phyloP scores from a whole-genome alignment of 2,113 vertebrate species.

The Danionella cerebrum region DNA sequence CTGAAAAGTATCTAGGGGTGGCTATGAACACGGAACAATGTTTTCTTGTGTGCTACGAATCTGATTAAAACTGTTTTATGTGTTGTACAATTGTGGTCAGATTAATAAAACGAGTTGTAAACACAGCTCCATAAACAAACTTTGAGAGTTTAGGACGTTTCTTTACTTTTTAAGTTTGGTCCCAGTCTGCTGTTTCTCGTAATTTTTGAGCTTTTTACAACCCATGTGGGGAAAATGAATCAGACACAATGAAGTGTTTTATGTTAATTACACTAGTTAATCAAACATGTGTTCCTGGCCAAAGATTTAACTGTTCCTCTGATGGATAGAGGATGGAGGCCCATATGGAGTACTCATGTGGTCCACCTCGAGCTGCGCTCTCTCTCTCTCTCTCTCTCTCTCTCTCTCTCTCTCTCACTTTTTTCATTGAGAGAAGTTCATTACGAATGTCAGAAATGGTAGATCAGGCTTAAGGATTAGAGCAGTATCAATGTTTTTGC shows the following conservation, averaged over 20 bases:
- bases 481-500: slow-evolving; percentile 42
- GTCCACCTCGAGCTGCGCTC: background rate
- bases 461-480: slow-evolving; percentile 39
- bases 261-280: background rate
- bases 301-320: background rate
- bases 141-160: no score
- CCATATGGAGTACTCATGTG: slow-evolving; percentile 2
- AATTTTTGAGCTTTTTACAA: background rate
- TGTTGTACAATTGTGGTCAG: no score
- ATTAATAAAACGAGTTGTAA: no score
- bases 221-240: background rate
- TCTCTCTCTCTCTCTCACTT: no score
- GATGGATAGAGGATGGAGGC: background rate
- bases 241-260: background rate
- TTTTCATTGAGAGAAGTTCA: no score
- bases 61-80: no score
- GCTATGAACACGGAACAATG: no score
- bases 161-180: background rate
- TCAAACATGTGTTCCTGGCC: background rate
- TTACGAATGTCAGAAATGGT: no score
- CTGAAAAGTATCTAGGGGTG: no score
- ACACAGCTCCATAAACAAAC: no score
- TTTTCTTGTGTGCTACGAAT: no score
- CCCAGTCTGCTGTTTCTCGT: background rate
- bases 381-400: no score